Percentiles rank a stretch among this genome's conserved stretches.
phyloP scores from a whole-genome alignment of 2,888 invertebrate genomes.

The Holacanthella duospinosa region DNA sequence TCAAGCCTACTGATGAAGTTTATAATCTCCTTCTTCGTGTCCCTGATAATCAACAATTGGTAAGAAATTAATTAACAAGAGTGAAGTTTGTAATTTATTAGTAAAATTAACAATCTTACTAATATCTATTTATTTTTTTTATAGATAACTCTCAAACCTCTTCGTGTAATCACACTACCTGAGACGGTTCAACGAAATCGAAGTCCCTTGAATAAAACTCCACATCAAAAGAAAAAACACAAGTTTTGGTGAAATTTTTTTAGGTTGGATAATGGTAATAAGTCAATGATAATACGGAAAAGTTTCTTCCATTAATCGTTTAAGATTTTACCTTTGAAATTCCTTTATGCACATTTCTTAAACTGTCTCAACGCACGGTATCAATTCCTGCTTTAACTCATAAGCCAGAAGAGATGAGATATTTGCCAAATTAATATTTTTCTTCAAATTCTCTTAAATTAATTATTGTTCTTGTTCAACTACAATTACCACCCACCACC shows the following conservation, averaged over 20 bases:
- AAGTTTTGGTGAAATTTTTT: constrained; percentile 38
- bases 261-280: no score
- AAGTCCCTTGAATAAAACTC: constrained; percentile 30
- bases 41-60: constrained; percentile 36
- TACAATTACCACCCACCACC: no score
- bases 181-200: constrained; percentile 18
- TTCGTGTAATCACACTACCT: constrained; percentile 20
- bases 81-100: no score
- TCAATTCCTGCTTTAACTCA: background rate
- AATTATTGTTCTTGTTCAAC: no score
- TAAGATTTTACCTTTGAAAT: background rate
- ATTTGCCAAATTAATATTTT: background rate
- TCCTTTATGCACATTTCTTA: background rate
- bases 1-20: constrained; percentile 35
- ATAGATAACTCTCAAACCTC: constrained; percentile 26
- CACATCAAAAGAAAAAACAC: constrained; percentile 36
- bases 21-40: constrained; percentile 35
- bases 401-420: background rate
- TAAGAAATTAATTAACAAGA: no score
- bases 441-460: background rate
- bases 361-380: background rate
- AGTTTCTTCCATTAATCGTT: background rate
- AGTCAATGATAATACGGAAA: no score
- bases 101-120: constrained; percentile 2
- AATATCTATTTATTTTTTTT: constrained; percentile 5